Base-by-base conservation (phyloP, 2,113 vertebrate genomes). In the Odontesthes bonariensis region DNA sequence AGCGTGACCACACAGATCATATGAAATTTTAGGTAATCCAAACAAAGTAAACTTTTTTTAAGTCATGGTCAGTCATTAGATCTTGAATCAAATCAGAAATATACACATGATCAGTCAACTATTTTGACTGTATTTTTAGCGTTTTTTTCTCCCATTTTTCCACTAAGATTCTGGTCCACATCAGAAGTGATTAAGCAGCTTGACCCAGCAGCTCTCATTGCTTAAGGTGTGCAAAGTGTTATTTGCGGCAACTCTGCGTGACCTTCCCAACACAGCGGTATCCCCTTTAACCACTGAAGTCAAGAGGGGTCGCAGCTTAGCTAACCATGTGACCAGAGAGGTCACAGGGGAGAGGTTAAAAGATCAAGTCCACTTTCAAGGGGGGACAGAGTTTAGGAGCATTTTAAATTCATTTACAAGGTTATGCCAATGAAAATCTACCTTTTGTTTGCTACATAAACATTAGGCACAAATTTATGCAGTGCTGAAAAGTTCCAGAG, bases 311-410 rank as follows among this genome's bases (percentile, higher is more conserved):
- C 79, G 81, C 59, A 66, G 85, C 86, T 87, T 81, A 86, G 73
- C 81, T 17, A 66, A 70, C 80, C 91, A 88, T 89, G 90, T 92
- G 93, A 91, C 84, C 40, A 11, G 40, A 60, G 73, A 81, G 84
- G 88, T 87, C 75, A 77, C 42, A 38, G 59, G 69, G 60, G 75
- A 84, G 62, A 62, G 86, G 91, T 87, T 58, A 80, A 83, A 67
- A 79, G 81, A 86, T 88, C 84, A 90, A 93, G 90, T 92, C 91
- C 90, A 93, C 87, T 89, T 93, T 74, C 83, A 89, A 53, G 79
- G 69, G 68, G 35, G 88, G 88, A 77, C 84, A 83, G 52, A 78
- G 77, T 78, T 77, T 17, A 46, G 54, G 65, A 68, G 56, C 42
- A 33, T 32, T 20, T 51, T 13, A 46, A 49, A 77, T 68, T 54